phyloP scores from a whole-genome alignment of 2,797 vertebrate species.

The Malurus leucopterus region DNA sequence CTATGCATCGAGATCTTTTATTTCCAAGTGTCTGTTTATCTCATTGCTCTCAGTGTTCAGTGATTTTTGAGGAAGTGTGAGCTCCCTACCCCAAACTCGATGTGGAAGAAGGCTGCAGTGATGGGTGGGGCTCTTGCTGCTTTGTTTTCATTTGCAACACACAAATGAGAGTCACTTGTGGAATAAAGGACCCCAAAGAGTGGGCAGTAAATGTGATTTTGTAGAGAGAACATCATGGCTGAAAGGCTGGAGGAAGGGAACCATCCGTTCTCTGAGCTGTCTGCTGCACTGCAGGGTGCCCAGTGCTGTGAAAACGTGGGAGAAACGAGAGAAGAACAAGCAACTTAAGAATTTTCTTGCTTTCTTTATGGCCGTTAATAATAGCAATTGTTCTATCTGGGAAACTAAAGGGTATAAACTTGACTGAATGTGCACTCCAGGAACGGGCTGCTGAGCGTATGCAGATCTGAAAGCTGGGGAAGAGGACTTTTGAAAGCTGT shows the following conservation, averaged over 20 bases:
- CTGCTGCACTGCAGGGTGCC: neutral
- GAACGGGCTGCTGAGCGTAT: rapidly evolving
- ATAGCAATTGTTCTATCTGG: rapidly evolving
- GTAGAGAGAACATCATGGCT: neutral
- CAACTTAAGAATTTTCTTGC: neutral
- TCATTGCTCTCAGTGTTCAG: rapidly evolving
- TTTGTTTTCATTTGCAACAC: neutral
- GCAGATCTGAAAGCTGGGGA: neutral
- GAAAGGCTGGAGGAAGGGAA: neutral
- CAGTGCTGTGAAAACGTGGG: neutral
- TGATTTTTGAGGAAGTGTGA: neutral
- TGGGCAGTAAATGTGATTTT: neutral
- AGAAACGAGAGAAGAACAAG: neutral
- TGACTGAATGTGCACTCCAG: neutral
- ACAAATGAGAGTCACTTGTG: neutral
- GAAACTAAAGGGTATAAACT: neutral
- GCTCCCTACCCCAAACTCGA: neutral
- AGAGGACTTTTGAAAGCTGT: neutral
- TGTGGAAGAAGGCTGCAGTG: neutral
- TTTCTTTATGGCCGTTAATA: neutral
- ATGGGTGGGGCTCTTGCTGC: neutral
- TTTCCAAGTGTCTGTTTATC: neutral
- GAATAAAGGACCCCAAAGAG: neutral
- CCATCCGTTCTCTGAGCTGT: neutral
- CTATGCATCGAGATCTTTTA: neutral